Base-by-base conservation (phyloP, 2,888 invertebrate genomes). In the Dasypogon diadema region DNA sequence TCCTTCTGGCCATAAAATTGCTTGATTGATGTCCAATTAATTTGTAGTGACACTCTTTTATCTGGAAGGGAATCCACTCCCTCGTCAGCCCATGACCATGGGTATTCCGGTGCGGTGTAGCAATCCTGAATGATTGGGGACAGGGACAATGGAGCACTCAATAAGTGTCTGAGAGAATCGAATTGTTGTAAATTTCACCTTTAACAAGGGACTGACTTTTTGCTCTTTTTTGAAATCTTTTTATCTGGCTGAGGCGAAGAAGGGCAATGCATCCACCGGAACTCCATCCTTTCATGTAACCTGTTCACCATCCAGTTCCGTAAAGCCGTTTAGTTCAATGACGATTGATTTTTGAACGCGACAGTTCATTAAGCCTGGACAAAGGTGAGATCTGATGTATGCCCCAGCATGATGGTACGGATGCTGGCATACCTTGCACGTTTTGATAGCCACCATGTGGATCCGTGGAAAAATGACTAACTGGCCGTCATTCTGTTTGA, bases 21-120 rank as follows among this genome's bases (percentile, higher is more conserved):
- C 76, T 76, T 76, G 76, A 76, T 76, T 76, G 76, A 76, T 76
- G 76, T 76, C 74, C 76, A 76, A 76, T 76, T 76, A 76, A 76
- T 76, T 76, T 73, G 55, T 63, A 63, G 63, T 76, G 76, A 76
- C 76, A 76, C 65, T 76, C 58, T 75, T 75, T 70, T 75, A 75
- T 75, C 42, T 75, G 42, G 68, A 55, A 68, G 68, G 42, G 55
- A 68, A 48, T 68, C 46, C 30, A 1, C 22, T 26, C 55, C 10
- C n/a, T 30, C 54, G 16, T 10, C 34, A 22, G 16, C 34, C 46
- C 26, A 34, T 60, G 51, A 55, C 55, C 42, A 65, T 55, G 42
- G n/a, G 54, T 54, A 70, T 70, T 70, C 70, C 70, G 70, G 70
- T 70, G 70, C 34, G 70, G 70, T 70, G 70, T 34, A 54, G 70